A percentile compares a stretch with the other conserved stretches of the same genome.
phyloP scores from a whole-genome alignment of 2,888 invertebrate genomes.

The Tigriopus californicus region DNA sequence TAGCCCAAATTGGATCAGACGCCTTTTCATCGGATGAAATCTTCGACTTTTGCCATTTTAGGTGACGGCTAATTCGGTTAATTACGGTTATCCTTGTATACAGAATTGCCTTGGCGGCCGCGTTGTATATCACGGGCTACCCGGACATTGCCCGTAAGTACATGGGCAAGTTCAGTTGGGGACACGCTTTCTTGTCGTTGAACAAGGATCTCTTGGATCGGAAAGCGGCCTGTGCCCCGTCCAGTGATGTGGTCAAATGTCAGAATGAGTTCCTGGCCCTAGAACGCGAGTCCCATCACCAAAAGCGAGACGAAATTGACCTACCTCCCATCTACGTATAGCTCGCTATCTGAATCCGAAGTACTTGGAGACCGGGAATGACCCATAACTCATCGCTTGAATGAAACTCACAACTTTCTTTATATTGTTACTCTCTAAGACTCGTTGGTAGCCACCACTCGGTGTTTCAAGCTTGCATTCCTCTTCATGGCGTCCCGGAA shows the following conservation, averaged over 20 bases:
- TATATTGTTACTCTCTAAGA: too few species aligned
- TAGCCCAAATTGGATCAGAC: slow-evolving; percentile 89
- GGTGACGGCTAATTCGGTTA: slow-evolving; percentile 93
- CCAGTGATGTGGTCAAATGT: slow-evolving; percentile 50
- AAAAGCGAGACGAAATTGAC: slow-evolving; percentile 12
- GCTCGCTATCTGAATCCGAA: background rate
- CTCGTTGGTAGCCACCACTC: too few species aligned
- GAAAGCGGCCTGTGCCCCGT: slow-evolving; percentile 47
- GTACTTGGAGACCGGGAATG: too few species aligned
- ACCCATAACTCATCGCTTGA: too few species aligned
- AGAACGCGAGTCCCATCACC: slow-evolving; percentile 15
- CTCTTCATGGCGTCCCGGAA: background rate
- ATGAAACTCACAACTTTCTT: too few species aligned
- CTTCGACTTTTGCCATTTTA: slow-evolving; percentile 79
- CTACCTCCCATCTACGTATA: slow-evolving; percentile 7
- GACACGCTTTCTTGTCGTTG: slow-evolving; percentile 66
- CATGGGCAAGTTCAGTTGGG: slow-evolving; percentile 89
- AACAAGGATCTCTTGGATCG: slow-evolving; percentile 58
- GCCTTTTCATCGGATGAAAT: slow-evolving; percentile 68
- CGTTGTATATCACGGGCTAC: slow-evolving; percentile 63
- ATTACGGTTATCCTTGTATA: slow-evolving; percentile 90
- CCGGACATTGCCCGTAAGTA: slow-evolving; percentile 51
- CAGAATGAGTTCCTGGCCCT: slow-evolving; percentile 39
- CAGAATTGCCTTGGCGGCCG: slow-evolving; percentile 89
- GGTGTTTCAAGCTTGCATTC: background rate